phyloP scores from a whole-genome alignment of 2,113 vertebrate species.

The Nesoenas mayeri region DNA sequence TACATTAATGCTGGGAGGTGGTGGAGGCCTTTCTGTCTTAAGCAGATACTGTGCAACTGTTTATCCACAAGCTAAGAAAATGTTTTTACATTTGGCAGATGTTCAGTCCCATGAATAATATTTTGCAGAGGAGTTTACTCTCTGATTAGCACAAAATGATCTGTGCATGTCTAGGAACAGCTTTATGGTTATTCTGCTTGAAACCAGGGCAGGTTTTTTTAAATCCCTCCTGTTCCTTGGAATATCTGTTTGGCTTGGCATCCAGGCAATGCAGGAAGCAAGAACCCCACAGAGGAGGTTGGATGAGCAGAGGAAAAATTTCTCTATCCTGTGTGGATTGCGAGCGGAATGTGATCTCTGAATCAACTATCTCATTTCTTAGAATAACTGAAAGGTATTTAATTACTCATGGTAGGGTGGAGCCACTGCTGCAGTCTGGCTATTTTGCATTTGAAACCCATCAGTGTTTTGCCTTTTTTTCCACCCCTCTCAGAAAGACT shows the following conservation, averaged over 20 bases:
- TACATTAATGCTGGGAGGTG: constrained; percentile 18
- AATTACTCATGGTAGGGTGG: constrained; percentile 19
- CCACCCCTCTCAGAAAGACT: fast-evolving
- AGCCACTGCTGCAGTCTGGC: neutral
- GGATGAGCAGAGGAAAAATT: neutral
- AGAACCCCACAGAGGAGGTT: neutral
- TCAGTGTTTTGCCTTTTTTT: neutral
- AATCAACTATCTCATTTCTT: neutral
- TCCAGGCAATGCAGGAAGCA: neutral
- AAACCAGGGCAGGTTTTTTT: neutral
- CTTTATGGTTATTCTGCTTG: neutral
- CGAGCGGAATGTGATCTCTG: neutral
- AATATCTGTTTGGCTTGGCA: constrained; percentile 67
- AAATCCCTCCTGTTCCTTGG: neutral
- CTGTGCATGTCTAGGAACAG: neutral
- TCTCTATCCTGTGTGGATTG: neutral
- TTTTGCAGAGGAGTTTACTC: constrained; percentile 34
- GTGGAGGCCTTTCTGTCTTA: constrained; percentile 28
- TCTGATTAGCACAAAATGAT: constrained; percentile 3
- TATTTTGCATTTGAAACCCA: neutral
- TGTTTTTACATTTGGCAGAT: constrained; percentile 23
- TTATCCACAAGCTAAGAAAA: constrained; percentile 59
- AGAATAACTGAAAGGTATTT: neutral
- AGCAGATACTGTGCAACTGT: constrained; percentile 36
- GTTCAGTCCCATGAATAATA: constrained; percentile 30